phyloP scores from a whole-genome alignment of 2,888 invertebrate genomes.

The Synanthedon vespiformis region DNA sequence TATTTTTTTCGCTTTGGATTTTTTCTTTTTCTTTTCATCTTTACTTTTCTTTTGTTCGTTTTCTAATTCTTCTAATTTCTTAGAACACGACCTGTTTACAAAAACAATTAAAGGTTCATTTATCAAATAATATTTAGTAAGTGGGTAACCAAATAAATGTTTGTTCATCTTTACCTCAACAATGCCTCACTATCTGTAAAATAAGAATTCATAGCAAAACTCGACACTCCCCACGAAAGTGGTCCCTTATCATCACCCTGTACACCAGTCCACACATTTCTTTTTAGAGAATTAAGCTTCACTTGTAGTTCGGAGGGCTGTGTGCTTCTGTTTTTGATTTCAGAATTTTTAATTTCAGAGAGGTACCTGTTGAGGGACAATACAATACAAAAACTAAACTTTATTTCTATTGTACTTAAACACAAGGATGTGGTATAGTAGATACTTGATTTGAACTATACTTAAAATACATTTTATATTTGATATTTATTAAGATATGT shows the following conservation, averaged over 20 bases:
- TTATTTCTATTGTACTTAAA: background rate
- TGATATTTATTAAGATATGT: no score
- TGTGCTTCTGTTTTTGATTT: slow-evolving; percentile 45
- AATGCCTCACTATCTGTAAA: slow-evolving; percentile 71
- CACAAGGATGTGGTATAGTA: background rate
- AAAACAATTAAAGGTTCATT: slow-evolving; percentile 4
- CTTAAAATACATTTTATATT: no score
- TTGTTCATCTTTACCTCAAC: slow-evolving; percentile 45
- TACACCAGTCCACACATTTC: slow-evolving; percentile 81
- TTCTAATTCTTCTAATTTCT: slow-evolving; percentile 70
- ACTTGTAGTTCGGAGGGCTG: slow-evolving; percentile 75
- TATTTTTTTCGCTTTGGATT: slow-evolving; percentile 52
- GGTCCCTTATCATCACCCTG: slow-evolving; percentile 66
- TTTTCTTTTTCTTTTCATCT: slow-evolving; percentile 62
- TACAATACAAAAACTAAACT: background rate
- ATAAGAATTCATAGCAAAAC: slow-evolving; percentile 64
- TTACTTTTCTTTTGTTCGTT: slow-evolving; percentile 45
- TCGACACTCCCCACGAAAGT: slow-evolving; percentile 76
- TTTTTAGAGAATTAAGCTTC: slow-evolving; percentile 75
- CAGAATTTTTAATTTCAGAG: slow-evolving; percentile 44
- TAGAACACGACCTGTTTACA: slow-evolving; percentile 72
- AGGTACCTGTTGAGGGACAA: slow-evolving; percentile 30
- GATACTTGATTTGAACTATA: no score
- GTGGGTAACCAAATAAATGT: slow-evolving; percentile 2
- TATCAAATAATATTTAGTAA: background rate